Conservation (phyloP, 1,140 invertebrate genomes). For the Lordiphosa clarofinis region DNA sequence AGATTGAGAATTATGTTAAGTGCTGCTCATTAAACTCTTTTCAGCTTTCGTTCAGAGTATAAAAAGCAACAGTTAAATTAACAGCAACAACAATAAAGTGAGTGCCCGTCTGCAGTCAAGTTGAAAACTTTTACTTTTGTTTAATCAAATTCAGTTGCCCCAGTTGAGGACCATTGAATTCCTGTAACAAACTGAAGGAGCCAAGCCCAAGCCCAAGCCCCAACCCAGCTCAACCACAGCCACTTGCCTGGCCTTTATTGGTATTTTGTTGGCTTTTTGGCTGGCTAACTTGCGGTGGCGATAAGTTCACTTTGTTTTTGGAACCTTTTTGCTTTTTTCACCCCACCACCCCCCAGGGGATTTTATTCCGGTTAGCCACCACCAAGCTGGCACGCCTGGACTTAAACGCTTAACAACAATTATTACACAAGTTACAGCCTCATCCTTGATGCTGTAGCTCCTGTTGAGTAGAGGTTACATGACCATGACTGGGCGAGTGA, state of each 20-base stretch:
- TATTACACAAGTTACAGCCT: conserved; percentile 70
- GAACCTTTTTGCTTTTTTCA: conserved; percentile 24
- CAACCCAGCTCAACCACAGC: conserved; percentile 23
- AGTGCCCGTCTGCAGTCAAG: conserved; percentile 30
- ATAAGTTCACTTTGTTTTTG: conserved; percentile 39
- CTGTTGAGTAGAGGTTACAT: conserved; percentile 48
- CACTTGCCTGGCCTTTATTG: conserved; percentile 28
- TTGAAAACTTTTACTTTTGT: conserved; percentile 73
- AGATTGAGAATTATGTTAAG: too few species aligned
- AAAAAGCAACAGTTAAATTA: conserved; percentile 53
- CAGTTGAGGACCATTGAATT: conserved; percentile 66
- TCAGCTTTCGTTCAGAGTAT: too few species aligned
- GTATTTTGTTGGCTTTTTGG: conserved; percentile 57
- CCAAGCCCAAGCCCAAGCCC: conserved; percentile 15
- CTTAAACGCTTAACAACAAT: conserved; percentile 77
- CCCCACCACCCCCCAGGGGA: conserved; percentile 42
- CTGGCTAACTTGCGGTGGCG: conserved; percentile 39
- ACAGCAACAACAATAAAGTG: conserved; percentile 46
- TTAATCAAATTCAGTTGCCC: conserved; percentile 68
- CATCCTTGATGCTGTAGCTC: neutral
- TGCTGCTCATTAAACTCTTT: too few species aligned
- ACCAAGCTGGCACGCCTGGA: conserved; percentile 61
- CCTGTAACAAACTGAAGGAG: conserved; percentile 37
- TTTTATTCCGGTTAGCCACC: conserved; percentile 47
- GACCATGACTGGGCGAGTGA: conserved; percentile 24